A percentile compares a stretch with the other conserved stretches of the same genome.
Conservation (phyloP, 2,888 invertebrate genomes). For the Melanotus villosus region DNA sequence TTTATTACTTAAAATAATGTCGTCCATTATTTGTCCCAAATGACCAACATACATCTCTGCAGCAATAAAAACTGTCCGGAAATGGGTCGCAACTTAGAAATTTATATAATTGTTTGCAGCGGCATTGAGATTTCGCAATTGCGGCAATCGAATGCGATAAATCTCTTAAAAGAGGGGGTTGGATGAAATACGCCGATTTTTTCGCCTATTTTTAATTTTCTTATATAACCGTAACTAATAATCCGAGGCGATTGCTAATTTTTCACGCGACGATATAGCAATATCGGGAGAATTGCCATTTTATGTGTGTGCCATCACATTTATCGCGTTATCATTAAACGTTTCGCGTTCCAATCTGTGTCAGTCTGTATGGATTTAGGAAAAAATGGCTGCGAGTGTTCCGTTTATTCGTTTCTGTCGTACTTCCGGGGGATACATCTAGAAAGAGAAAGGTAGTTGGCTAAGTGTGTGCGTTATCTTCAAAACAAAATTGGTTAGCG, state of each 20-base stretch:
- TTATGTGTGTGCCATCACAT: constrained; percentile 32
- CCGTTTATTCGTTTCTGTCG: constrained; percentile 4
- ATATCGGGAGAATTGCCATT: constrained; percentile 25
- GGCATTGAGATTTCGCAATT: constrained; percentile 44
- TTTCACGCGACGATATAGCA: constrained; percentile 20
- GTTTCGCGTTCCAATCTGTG: constrained; percentile 38
- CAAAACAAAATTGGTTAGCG: constrained; percentile 36
- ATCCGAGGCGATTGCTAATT: constrained; percentile 21
- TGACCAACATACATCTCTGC: constrained; percentile 44
- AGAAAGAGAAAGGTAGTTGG: background rate
- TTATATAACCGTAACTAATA: no score
- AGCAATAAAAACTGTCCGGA: constrained; percentile 46
- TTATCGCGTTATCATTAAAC: constrained; percentile 33
- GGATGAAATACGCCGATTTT: background rate
- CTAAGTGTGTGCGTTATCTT: constrained; percentile 27
- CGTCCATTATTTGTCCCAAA: constrained; percentile 46
- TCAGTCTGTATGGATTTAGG: constrained; percentile 27
- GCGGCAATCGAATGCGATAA: constrained; percentile 40
- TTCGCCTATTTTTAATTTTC: background rate
- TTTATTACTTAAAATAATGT: constrained; percentile 46
- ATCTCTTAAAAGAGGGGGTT: constrained; percentile 6
- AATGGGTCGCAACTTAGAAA: constrained; percentile 46
- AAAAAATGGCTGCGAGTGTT: constrained; percentile 5
- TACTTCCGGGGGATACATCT: background rate
- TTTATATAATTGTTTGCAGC: constrained; percentile 47